Conservation (phyloP, 1,140 invertebrate genomes). For the Drosophila orosa region DNA sequence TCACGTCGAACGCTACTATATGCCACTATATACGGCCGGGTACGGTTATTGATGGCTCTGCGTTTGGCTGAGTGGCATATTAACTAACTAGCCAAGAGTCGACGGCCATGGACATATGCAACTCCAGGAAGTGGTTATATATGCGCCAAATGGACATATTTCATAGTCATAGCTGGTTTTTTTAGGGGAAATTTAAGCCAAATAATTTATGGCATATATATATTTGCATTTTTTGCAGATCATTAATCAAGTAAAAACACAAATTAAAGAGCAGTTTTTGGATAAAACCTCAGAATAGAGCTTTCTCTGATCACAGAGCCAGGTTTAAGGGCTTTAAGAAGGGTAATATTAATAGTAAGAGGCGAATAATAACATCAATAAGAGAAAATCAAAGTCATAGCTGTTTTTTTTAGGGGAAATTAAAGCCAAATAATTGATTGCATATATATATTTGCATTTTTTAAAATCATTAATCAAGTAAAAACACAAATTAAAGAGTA, state of each 20-base stretch:
- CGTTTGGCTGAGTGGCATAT: constrained; percentile 35
- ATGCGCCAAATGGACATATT: neutral
- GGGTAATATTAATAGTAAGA: no score
- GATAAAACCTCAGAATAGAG: neutral
- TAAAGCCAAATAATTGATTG: neutral
- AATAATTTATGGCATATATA: neutral
- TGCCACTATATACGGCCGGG: neutral
- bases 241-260: neutral
- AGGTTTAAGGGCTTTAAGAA: neutral
- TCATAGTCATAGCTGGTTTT: constrained; percentile 6
- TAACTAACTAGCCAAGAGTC: constrained; percentile 38
- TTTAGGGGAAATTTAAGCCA: neutral
- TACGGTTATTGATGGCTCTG: constrained; percentile 4
- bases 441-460: neutral
- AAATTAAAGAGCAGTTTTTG: neutral
- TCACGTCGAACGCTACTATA: constrained; percentile 1
- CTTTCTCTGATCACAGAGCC: neutral
- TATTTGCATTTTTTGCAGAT: neutral
- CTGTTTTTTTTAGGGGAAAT: constrained; percentile 3
- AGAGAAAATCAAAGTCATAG: constrained; percentile 1
- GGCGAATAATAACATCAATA: no score
- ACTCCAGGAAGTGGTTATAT: constrained; percentile 17
- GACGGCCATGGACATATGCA: constrained; percentile 15
- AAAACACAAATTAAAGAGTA: neutral
- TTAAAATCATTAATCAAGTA: neutral